Conservation (phyloP, 1,140 invertebrate species). For the Neomicropteryx cornuta region DNA sequence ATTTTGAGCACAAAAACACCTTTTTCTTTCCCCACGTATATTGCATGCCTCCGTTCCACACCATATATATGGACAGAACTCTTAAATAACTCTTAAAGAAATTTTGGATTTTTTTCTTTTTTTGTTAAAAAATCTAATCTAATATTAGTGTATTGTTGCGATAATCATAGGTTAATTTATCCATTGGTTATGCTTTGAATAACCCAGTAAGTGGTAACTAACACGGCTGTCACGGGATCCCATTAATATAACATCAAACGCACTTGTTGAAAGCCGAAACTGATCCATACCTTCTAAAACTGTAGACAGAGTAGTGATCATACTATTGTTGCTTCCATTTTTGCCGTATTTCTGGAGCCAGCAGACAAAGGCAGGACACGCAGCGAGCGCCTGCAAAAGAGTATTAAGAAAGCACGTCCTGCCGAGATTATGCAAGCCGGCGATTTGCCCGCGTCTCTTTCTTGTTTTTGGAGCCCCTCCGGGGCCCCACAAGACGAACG, state of each 20-base stretch:
- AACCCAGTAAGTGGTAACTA: too few relatives aligned
- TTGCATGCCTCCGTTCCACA: too few relatives aligned
- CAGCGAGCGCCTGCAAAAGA: slow-evolving; percentile 69
- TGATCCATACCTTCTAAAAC: slow-evolving; percentile 49
- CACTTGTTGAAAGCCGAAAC: too few relatives aligned
- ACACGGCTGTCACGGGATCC: too few relatives aligned
- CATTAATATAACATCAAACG: too few relatives aligned
- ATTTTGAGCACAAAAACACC: too few relatives aligned
- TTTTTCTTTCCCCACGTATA: too few relatives aligned
- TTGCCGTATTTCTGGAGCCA: slow-evolving; percentile 63
- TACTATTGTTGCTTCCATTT: slow-evolving; percentile 42
- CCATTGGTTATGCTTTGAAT: slow-evolving; percentile 4
- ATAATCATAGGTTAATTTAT: slow-evolving; percentile 7
- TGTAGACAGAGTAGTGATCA: slow-evolving; percentile 49
- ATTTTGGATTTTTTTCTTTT: too few relatives aligned
- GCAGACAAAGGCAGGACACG: slow-evolving; percentile 65
- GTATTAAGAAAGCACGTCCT: slow-evolving; percentile 83
- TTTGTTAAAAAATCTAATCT: background rate
- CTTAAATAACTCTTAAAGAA: too few relatives aligned
- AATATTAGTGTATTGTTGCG: background rate
- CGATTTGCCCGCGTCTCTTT: slow-evolving; percentile 54
- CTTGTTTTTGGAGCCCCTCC: slow-evolving; percentile 41
- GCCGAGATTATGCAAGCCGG: slow-evolving; percentile 74
- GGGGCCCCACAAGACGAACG: slow-evolving; percentile 70
- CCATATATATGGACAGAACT: too few relatives aligned